Conservation (phyloP, 1,140 invertebrate genomes). For the Drosophila malerkotliana region DNA sequence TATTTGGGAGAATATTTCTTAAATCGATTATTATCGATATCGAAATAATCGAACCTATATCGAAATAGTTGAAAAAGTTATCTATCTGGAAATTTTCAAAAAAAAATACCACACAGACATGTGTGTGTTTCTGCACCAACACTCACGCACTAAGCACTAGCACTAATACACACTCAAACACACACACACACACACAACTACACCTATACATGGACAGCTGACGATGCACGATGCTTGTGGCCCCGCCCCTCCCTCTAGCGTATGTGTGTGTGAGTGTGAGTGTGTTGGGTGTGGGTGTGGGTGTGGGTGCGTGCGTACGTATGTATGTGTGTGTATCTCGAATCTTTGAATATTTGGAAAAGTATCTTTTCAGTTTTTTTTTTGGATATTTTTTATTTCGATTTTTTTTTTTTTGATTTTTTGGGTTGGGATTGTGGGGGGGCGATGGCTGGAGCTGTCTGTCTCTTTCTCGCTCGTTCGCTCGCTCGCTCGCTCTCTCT, state of each 20-base stretch:
- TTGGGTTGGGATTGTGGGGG: slow-evolving; percentile 11
- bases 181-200: slow-evolving; percentile 30
- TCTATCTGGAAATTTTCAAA: not conserved
- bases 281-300: slow-evolving; percentile 9
- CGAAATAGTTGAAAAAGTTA: not conserved
- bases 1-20: not conserved
- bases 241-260: slow-evolving; percentile 26
- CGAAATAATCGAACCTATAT: not conserved
- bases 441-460: slow-evolving; percentile 45
- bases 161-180: slow-evolving; percentile 36
- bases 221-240: slow-evolving; percentile 67
- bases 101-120: not conserved
- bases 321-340: slow-evolving; percentile 13
- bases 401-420: slow-evolving; percentile 11
- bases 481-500: slow-evolving; percentile 29
- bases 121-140: slow-evolving; percentile 7
- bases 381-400: not conserved
- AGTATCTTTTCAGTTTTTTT: too few relatives aligned
- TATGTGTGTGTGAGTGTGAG: slow-evolving; percentile 7
- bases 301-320: slow-evolving; percentile 14
- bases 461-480: slow-evolving; percentile 45
- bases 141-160: slow-evolving; percentile 7
- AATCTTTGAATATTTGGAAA: slow-evolving; percentile 11
- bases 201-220: slow-evolving; percentile 27
- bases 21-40: not conserved